Percentiles rank a stretch among this genome's conserved stretches.
Conservation (phyloP, 2,113 vertebrate species). For the Solea solea region DNA sequence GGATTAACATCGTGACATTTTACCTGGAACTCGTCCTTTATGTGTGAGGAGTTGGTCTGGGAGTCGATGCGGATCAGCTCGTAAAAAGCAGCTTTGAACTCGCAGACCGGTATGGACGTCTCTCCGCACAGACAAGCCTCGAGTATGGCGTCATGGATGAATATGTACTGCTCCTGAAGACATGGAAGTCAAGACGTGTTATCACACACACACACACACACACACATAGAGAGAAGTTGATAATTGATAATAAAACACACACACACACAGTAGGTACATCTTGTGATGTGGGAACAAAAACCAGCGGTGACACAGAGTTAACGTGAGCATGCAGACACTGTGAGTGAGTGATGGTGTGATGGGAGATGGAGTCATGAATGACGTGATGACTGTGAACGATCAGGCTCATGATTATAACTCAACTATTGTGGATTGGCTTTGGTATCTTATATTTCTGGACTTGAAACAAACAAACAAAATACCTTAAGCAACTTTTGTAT, state of each 20-base stretch:
- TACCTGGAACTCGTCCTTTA: constrained; percentile 99
- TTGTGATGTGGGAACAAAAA: neutral
- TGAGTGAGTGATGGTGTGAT: constrained; percentile 47
- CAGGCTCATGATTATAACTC: no score
- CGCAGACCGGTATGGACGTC: constrained; percentile 96
- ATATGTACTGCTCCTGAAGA: constrained; percentile 97
- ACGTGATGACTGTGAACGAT: constrained; percentile 4
- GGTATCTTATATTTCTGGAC: no score
- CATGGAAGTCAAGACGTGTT: constrained; percentile 21
- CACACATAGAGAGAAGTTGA: neutral
- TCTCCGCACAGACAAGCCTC: constrained; percentile 99
- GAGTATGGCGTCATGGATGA: constrained; percentile 98
- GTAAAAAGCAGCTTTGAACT: constrained; percentile 98
- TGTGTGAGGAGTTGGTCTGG: constrained; percentile 98
- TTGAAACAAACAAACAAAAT: no score
- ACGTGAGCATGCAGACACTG: constrained; percentile 37
- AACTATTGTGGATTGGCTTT: no score
- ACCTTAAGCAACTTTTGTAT: no score
- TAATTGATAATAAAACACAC: neutral
- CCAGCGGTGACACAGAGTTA: constrained; percentile 18
- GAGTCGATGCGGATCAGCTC: constrained; percentile 99
- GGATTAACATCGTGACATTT: neutral
- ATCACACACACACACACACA: constrained; percentile 11
- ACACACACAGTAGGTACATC: neutral
- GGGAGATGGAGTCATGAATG: constrained; percentile 53